A percentile compares a stretch with the other conserved stretches of the same genome.
phyloP scores from a whole-genome alignment of 1,140 invertebrate species.

The Musca vetustissima region DNA sequence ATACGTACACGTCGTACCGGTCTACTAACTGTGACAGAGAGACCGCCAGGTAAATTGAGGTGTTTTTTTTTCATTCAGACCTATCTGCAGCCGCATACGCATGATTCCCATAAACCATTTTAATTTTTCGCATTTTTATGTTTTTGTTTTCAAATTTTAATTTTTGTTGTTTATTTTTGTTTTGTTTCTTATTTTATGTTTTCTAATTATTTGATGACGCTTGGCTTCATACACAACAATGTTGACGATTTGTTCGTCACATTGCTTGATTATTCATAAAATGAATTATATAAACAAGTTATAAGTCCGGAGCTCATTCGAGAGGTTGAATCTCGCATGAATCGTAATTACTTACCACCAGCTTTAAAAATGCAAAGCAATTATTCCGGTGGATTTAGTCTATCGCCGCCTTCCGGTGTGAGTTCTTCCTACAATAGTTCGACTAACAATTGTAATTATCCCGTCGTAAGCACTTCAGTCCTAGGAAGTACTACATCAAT shows the following conservation, averaged over 20 bases:
- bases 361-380: slow-evolving; percentile 54
- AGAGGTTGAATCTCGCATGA: slow-evolving; percentile 87
- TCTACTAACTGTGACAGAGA: slow-evolving; percentile 79
- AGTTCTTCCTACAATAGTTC: slow-evolving; percentile 19
- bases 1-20: slow-evolving; percentile 74
- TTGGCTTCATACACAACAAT: no score
- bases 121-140: not conserved
- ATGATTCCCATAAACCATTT: not conserved
- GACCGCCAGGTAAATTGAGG: slow-evolving; percentile 72
- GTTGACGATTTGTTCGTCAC: no score
- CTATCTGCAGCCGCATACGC: not conserved
- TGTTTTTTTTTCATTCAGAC: not conserved
- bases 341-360: slow-evolving; percentile 74
- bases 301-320: slow-evolving; percentile 83
- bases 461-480: slow-evolving; percentile 29
- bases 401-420: slow-evolving; percentile 40
- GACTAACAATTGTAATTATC: slow-evolving; percentile 7
- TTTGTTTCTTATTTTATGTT: slow-evolving; percentile 8
- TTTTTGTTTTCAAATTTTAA: not conserved
- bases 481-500: slow-evolving; percentile 31
- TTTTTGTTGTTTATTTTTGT: not conserved
- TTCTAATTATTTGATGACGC: not conserved
- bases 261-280: no score
- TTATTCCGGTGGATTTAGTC: slow-evolving; percentile 34
- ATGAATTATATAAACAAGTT: slow-evolving; percentile 57